phyloP scores from a whole-genome alignment of 2,113 vertebrate species.

The Rafetus swinhoei region DNA sequence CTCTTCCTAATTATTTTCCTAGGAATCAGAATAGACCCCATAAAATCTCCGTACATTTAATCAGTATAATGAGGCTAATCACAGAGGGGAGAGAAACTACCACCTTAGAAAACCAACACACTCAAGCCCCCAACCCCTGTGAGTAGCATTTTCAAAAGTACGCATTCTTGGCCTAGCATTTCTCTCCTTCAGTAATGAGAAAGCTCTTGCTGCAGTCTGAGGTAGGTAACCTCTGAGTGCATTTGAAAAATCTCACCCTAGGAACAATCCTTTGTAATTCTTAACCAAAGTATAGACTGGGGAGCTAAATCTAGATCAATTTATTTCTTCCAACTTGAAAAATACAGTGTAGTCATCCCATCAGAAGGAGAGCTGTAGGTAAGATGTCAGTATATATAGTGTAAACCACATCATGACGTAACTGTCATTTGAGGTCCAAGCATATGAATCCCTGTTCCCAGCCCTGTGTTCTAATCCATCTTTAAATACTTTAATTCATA shows the following conservation, averaged over 20 bases:
- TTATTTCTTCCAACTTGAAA: constrained; percentile 1
- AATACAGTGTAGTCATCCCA: fast-evolving
- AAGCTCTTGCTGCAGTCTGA: too few species aligned
- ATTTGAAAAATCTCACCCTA: too few species aligned
- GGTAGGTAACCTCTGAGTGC: too few species aligned
- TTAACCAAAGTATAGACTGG: not conserved
- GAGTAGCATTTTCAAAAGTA: not conserved
- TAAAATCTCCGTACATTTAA: not conserved
- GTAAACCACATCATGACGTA: too few species aligned
- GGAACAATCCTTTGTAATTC: not conserved
- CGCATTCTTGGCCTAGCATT: not conserved
- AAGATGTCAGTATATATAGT: too few species aligned
- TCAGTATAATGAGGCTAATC: too few species aligned
- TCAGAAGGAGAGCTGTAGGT: not conserved
- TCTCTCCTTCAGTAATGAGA: not conserved
- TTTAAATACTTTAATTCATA: not conserved
- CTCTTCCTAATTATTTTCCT: too few species aligned
- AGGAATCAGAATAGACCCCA: too few species aligned
- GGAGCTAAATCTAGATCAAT: not conserved
- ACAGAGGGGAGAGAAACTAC: fast-evolving
- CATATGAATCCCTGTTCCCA: not conserved
- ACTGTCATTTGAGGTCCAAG: not conserved
- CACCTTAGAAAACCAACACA: not conserved
- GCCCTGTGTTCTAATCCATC: not conserved
- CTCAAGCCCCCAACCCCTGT: not conserved